Evolutionary conservation across 2,888 invertebrate genomes (phyloP).

Genomic region (Noctua fimbriata): DNA sequence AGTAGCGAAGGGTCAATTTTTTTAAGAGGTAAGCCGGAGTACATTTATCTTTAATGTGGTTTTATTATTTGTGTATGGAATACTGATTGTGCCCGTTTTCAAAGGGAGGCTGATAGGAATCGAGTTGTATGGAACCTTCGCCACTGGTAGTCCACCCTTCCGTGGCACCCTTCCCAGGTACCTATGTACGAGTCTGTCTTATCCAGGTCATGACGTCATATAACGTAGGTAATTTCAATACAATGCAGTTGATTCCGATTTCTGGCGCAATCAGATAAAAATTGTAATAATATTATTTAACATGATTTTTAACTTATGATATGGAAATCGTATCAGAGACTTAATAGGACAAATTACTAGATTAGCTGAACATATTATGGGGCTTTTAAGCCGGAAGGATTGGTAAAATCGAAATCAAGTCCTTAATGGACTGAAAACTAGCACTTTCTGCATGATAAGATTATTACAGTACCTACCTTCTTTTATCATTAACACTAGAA

Average conservation of each 20-base stretch:
- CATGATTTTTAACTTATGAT: background rate
- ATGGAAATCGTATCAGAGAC: background rate
- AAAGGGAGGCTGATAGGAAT: no score
- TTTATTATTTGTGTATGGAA: no score
- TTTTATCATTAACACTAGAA: no score
- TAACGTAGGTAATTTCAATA: slow-evolving; percentile 1
- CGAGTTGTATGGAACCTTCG: no score
- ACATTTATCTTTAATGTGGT: no score
- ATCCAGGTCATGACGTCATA: background rate
- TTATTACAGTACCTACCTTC: background rate
- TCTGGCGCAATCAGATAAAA: slow-evolving; percentile 1
- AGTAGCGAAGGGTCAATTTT: no score
- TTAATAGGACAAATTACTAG: background rate
- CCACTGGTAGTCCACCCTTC: background rate
- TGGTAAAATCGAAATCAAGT: background rate
- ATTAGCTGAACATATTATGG: no score
- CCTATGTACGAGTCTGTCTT: background rate
- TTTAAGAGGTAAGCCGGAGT: no score
- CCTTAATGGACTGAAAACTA: background rate
- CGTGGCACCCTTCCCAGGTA: background rate
- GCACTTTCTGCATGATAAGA: background rate
- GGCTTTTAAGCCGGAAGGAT: background rate
- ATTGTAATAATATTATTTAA: slow-evolving; percentile 22
- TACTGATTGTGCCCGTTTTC: no score
- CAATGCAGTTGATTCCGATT: slow-evolving; percentile 6